phyloP scores from a whole-genome alignment of 2,113 vertebrate species.

The Eira barbara region DNA sequence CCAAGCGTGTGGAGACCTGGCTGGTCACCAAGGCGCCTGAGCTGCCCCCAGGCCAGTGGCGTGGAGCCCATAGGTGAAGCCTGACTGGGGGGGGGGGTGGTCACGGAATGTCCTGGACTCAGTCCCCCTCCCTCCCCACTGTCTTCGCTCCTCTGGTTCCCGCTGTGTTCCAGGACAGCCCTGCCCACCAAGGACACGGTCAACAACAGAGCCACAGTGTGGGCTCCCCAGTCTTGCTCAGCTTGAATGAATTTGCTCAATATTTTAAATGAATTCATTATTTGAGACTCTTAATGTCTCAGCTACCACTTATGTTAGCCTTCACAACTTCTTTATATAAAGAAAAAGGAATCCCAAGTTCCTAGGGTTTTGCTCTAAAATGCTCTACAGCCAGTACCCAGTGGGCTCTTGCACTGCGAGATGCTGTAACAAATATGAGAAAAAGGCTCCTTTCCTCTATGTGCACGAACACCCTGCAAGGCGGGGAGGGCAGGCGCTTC shows the following conservation, averaged over 20 bases:
- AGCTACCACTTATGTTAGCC: not conserved
- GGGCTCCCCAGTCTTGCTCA: not conserved
- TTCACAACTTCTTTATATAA: not conserved
- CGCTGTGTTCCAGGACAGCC: fast-evolving
- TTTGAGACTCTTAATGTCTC: not conserved
- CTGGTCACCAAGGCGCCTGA: not conserved
- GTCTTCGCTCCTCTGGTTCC: not conserved
- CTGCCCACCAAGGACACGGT: fast-evolving
- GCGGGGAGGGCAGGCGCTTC: not conserved
- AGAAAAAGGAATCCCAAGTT: not conserved
- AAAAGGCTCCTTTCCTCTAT: too few species aligned
- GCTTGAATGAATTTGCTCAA: not conserved
- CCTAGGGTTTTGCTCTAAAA: not conserved
- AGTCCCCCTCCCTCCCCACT: not conserved
- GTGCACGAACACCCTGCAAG: fast-evolving
- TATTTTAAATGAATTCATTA: not conserved
- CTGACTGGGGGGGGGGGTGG: too few species aligned
- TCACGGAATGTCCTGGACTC: not conserved
- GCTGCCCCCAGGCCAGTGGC: not conserved
- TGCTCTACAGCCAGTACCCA: too few species aligned
- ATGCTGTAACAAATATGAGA: fast-evolving
- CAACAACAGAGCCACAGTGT: not conserved
- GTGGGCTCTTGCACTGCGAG: too few species aligned
- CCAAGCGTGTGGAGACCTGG: not conserved
- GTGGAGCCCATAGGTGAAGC: too few species aligned